Evolutionary conservation across 1,140 invertebrate species (phyloP).

Genomic region (Diorhabda elongata): DNA sequence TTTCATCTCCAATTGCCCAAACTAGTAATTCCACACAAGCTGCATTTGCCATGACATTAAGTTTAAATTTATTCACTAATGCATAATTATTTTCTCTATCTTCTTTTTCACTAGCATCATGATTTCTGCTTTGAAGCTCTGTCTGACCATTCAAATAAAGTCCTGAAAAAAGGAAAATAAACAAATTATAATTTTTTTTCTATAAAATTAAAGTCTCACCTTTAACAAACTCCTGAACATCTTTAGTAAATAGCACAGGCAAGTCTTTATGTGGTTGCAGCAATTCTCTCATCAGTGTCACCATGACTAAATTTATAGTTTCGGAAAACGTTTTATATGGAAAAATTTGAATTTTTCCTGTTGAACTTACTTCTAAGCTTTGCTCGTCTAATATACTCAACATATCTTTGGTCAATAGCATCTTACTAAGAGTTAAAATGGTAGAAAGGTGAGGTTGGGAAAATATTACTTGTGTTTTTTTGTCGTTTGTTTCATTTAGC

Average conservation of each 20-base stretch:
- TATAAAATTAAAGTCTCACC: slow-evolving; percentile 26
- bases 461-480: slow-evolving; percentile 60
- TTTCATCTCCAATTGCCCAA: slow-evolving; percentile 96
- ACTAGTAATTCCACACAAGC: slow-evolving; percentile 95
- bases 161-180: slow-evolving; percentile 53
- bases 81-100: slow-evolving; percentile 72
- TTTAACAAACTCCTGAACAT: slow-evolving; percentile 86
- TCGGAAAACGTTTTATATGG: slow-evolving; percentile 92
- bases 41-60: slow-evolving; percentile 95
- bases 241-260: slow-evolving; percentile 83
- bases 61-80: slow-evolving; percentile 86
- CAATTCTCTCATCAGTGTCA: slow-evolving; percentile 86
- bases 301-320: slow-evolving; percentile 88
- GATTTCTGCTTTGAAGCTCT: slow-evolving; percentile 79
- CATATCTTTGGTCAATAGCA: slow-evolving; percentile 82
- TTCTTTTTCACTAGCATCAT: slow-evolving; percentile 76
- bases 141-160: slow-evolving; percentile 90
- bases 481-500: slow-evolving; percentile 55
- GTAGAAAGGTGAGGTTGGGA: slow-evolving; percentile 72
- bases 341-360: slow-evolving; percentile 63
- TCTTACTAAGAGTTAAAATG: slow-evolving; percentile 77
- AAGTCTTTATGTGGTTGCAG: slow-evolving; percentile 86
- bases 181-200: neutral
- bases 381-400: slow-evolving; percentile 78
- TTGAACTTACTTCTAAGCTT: slow-evolving; percentile 65